phyloP scores from a whole-genome alignment of 1,140 invertebrate genomes.

The Sitobion miscanthi region DNA sequence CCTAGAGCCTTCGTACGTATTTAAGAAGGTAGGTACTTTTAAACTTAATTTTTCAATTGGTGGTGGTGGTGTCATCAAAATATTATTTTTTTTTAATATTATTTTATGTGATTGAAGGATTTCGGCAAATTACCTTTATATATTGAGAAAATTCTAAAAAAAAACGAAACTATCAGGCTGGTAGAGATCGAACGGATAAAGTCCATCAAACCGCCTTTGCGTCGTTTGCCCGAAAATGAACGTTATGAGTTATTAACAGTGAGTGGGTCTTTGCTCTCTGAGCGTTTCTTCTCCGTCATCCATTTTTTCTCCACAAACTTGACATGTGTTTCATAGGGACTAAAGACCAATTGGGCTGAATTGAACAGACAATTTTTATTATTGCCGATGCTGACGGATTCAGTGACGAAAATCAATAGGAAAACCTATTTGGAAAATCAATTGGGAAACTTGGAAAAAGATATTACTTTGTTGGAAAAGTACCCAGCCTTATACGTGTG shows the following conservation, averaged over 20 bases:
- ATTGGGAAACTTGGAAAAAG: conserved; percentile 81
- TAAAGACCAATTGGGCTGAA: conserved; percentile 82
- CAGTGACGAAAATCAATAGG: conserved; percentile 78
- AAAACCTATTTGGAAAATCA: conserved; percentile 82
- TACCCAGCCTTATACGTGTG: conserved; percentile 80
- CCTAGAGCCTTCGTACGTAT: conserved; percentile 58
- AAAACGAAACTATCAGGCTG: conserved; percentile 61
- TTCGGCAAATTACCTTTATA: not conserved
- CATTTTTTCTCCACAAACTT: no score
- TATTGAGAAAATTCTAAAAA: conserved; percentile 61
- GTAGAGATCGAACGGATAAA: conserved; percentile 53
- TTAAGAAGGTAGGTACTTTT: conserved; percentile 57
- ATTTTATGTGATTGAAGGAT: not conserved
- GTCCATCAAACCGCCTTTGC: not conserved
- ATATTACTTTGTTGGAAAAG: conserved; percentile 80
- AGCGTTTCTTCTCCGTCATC: no score
- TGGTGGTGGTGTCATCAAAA: not conserved
- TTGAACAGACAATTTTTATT: conserved; percentile 78
- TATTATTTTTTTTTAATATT: not conserved
- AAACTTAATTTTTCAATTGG: no score
- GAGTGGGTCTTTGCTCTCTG: not conserved
- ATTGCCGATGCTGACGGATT: conserved; percentile 82
- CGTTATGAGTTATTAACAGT: not conserved
- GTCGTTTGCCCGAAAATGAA: not conserved
- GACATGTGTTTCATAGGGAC: conserved; percentile 66